A percentile compares a stretch with the other conserved stretches of the same genome.
Evolutionary conservation across 1,140 invertebrate species (phyloP).

Genomic region (Hylyphantes graminicola): DNA sequence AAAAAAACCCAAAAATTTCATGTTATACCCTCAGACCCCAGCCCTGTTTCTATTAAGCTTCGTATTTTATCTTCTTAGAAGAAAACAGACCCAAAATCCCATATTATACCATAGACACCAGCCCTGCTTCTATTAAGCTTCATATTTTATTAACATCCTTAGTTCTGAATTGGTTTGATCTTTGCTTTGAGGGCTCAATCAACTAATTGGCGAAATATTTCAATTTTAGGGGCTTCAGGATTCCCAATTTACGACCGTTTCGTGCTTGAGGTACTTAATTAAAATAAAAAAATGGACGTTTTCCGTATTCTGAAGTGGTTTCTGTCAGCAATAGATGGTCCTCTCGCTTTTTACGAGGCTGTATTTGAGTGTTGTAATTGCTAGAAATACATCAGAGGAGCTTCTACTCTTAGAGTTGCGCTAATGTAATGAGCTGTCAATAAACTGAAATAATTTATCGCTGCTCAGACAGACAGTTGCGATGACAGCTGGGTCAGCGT

Average conservation of each 20-base stretch:
- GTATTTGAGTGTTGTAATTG: not conserved
- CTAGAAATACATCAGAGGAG: too few species aligned
- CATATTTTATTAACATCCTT: too few species aligned
- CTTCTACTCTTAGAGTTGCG: not conserved
- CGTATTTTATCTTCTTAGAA: too few species aligned
- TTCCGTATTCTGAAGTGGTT: not conserved
- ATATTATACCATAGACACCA: too few species aligned
- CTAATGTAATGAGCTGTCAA: conserved; percentile 30
- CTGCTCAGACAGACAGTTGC: too few species aligned
- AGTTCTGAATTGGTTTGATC: too few species aligned
- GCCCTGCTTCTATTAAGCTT: too few species aligned
- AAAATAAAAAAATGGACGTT: not conserved
- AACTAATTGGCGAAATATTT: conserved; percentile 29
- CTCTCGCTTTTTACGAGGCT: not conserved
- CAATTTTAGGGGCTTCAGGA: conserved; percentile 23
- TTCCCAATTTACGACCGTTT: not conserved
- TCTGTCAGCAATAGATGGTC: not conserved
- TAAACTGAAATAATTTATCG: not conserved
- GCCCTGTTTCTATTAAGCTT: too few species aligned
- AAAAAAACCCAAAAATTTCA: too few species aligned
- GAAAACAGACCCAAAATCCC: too few species aligned
- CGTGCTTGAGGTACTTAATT: not conserved
- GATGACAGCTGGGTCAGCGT: too few species aligned
- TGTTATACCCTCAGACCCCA: too few species aligned
- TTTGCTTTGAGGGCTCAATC: conserved; percentile 3